Conservation (phyloP, 2,888 invertebrate genomes). For the Drosophila longiperda region DNA sequence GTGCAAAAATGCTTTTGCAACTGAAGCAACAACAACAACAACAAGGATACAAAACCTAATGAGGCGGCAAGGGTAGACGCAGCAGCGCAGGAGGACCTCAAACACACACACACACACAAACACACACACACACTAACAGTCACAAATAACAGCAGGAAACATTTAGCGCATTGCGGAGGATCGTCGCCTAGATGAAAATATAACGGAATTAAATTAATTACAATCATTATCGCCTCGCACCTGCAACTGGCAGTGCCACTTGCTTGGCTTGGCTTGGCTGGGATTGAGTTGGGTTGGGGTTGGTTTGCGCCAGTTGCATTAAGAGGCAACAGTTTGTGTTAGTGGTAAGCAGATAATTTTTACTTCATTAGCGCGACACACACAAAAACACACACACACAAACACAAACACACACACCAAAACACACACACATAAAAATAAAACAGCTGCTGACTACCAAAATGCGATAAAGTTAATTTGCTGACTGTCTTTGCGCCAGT, state of each 20-base stretch:
- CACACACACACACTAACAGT: slow-evolving; percentile 15
- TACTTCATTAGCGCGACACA: slow-evolving; percentile 60
- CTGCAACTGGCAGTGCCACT: slow-evolving; percentile 61
- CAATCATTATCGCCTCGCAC: slow-evolving; percentile 79
- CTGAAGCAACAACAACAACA: slow-evolving; percentile 30
- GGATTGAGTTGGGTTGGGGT: not conserved
- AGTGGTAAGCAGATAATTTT: slow-evolving; percentile 68
- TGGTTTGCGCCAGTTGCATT: slow-evolving; percentile 33
- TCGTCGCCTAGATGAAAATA: slow-evolving; percentile 80
- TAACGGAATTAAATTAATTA: slow-evolving; percentile 84
- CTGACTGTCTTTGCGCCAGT: slow-evolving; percentile 37
- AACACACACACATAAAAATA: slow-evolving; percentile 19
- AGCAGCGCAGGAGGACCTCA: slow-evolving; percentile 5
- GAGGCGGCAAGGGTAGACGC: slow-evolving; percentile 43
- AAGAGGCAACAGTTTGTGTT: slow-evolving; percentile 46
- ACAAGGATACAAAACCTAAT: slow-evolving; percentile 65
- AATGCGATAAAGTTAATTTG: slow-evolving; percentile 70
- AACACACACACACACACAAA: slow-evolving; percentile 35
- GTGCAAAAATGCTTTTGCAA: slow-evolving; percentile 29
- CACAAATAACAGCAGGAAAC: slow-evolving; percentile 65
- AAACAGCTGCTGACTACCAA: slow-evolving; percentile 38
- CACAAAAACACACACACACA: slow-evolving; percentile 24
- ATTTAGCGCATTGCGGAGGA: slow-evolving; percentile 83
- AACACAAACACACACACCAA: too few species aligned
- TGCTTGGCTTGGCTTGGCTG: not conserved